Evolutionary conservation across 1,140 invertebrate genomes (phyloP), one percentile per base, ranked within the genome.

Genomic region (Lasioglossum baleicum): DNA sequence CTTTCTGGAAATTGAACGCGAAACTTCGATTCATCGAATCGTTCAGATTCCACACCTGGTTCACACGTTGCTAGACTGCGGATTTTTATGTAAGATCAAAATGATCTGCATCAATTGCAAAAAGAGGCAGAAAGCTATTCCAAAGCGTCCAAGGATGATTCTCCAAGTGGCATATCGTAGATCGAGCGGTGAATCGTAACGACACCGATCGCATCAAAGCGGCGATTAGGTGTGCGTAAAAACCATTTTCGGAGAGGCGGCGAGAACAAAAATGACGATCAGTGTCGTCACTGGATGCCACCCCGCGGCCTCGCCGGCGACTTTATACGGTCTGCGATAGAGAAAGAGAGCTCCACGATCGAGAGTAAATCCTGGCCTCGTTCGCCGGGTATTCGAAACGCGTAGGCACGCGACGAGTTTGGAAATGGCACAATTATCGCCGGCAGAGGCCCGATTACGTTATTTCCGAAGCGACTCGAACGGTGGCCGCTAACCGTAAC

Each of bases 341-440:
- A 69, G 31, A 56, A 5, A 67, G 17, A 84, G 73, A 67, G 73
- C 35, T 73, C 51, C 61, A 82, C 68, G 60, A 61, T 44, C 72
- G 65, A 80, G 78, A 80, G 65, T 53, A 80, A 75, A 75, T 73
- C 65, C 65, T 63, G 31, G 40, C 71, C 66, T 74, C 70, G 75
- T 75, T 85, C 75, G 61, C n/a, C 35, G 48, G 44, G 51, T 56
- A 82, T 85, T 77, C 83, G 44, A 31, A 7, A 22, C 74, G 83
- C 69, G 83, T 85, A 78, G 79, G 74, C 83, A 82, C 56, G 67
- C 79, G 73, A 85, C 78, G 22, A 81, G 79, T 85, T 85, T 85
- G 84, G 80, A 85, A 85, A 85, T 74, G 84, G 81, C 79, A 74
- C 72, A 78, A 84, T 85, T 85, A 85, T 85, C 66, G 66, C 73